Evolutionary conservation across 2,888 invertebrate genomes (phyloP).

Genomic region (Oscheius sp.): DNA sequence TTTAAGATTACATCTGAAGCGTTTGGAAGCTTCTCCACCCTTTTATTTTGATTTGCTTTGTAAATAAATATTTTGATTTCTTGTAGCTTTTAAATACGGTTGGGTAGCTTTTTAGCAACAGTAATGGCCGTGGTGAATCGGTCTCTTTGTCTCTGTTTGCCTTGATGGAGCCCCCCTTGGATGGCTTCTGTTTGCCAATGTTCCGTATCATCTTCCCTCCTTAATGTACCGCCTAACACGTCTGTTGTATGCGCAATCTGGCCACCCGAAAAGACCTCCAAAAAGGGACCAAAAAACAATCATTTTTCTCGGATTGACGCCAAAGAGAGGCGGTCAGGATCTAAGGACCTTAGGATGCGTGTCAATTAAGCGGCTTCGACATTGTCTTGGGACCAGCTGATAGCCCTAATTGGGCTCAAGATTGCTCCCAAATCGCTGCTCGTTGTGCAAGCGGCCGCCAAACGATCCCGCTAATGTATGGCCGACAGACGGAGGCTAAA

Average conservation of each 20-base stretch:
- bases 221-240: constrained; percentile 29
- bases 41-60: too few species aligned
- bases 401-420: constrained; percentile 32
- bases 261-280: not conserved
- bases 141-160: not conserved
- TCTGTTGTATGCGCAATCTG: constrained; percentile 28
- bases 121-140: not conserved
- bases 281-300: not conserved
- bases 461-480: constrained; percentile 35
- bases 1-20: too few species aligned
- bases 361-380: constrained; percentile 30
- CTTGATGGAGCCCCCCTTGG: not conserved
- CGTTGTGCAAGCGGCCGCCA: constrained; percentile 33
- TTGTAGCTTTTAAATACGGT: too few species aligned
- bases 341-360: constrained; percentile 13
- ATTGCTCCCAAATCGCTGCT: constrained; percentile 27
- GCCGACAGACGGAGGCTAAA: constrained; percentile 24
- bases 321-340: constrained; percentile 1
- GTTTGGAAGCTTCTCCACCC: too few species aligned
- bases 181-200: constrained; percentile 12
- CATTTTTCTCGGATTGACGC: not conserved
- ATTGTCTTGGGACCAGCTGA: constrained; percentile 33
- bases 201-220: constrained; percentile 23
- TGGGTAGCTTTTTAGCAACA: not conserved
- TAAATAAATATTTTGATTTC: too few species aligned